Percentiles rank a stretch among this genome's conserved stretches.
These are phyloP conservation scores for Pleuronectes platessa DNA, from an alignment of 2,113 vertebrate species.

Conservation along the genomic window DNA sequence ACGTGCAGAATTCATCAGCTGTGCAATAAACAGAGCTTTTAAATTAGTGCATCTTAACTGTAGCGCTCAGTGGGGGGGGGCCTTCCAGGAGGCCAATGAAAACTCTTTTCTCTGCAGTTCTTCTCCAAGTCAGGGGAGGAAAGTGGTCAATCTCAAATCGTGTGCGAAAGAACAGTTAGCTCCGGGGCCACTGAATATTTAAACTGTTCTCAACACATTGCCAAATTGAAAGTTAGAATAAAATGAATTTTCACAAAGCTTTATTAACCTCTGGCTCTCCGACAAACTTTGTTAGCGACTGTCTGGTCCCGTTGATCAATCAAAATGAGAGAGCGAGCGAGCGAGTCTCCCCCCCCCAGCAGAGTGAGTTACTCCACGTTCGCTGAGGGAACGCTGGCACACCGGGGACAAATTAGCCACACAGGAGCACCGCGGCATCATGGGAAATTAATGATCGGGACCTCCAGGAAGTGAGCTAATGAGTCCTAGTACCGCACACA, in stretches of 20 bases:
- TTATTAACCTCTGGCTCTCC: slow-evolving; percentile 45
- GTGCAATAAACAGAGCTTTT: slow-evolving; percentile 56
- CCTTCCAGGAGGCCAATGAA: slow-evolving; percentile 58
- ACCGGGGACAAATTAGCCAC: slow-evolving; percentile 78
- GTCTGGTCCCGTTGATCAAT: slow-evolving; percentile 56
- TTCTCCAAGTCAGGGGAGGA: slow-evolving; percentile 40
- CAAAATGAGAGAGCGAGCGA: slow-evolving; percentile 30
- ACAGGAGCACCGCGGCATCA: slow-evolving; percentile 77
- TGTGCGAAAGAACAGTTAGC: slow-evolving; percentile 37
- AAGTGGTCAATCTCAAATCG: slow-evolving; percentile 45
- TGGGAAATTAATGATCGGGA: slow-evolving; percentile 83
- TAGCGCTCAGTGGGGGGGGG: slow-evolving; percentile 37
- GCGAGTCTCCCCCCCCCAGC: slow-evolving; percentile 50
- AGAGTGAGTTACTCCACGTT: slow-evolving; percentile 34
- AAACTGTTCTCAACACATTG: slow-evolving; percentile 45
- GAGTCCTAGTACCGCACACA: slow-evolving; percentile 62
- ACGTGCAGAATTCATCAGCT: slow-evolving; percentile 33
- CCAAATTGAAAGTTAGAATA: slow-evolving; percentile 48
- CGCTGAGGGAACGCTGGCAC: slow-evolving; percentile 60
- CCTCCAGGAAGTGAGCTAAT: slow-evolving; percentile 82
- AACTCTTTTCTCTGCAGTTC: slow-evolving; percentile 49
- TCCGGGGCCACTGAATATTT: slow-evolving; percentile 42
- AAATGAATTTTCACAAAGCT: slow-evolving; percentile 53
- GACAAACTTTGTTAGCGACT: slow-evolving; percentile 34
- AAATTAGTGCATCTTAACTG: slow-evolving; percentile 50